phyloP scores from a whole-genome alignment of 1,140 invertebrate species.

The Reticulitermes speratus region DNA sequence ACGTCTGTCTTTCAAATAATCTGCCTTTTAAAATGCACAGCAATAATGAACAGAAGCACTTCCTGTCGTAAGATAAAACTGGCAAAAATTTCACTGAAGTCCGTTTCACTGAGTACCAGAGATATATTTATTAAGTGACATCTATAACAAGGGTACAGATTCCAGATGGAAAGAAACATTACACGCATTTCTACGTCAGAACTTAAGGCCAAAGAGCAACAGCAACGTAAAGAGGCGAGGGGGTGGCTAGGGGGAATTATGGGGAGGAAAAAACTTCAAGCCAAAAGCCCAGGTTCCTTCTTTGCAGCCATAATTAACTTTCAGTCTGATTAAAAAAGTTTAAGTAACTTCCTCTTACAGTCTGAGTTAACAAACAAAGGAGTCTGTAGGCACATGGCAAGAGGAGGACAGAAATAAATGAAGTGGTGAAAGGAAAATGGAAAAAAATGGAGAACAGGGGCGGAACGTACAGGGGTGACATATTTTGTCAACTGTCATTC shows the following conservation, averaged over 20 bases:
- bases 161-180: too few species aligned
- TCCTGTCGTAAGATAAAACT: too few species aligned
- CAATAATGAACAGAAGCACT: too few species aligned
- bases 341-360: neutral
- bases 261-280: neutral
- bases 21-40: too few species aligned
- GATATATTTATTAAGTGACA: too few species aligned
- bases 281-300: neutral
- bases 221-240: neutral
- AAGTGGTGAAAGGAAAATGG: neutral
- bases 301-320: slow-evolving; percentile 17
- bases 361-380: slow-evolving; percentile 6
- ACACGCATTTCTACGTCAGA: neutral
- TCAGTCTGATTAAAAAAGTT: slow-evolving; percentile 7
- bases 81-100: too few species aligned
- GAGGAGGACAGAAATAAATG: neutral
- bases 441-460: neutral
- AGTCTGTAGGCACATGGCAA: neutral
- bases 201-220: neutral
- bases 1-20: too few species aligned
- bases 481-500: neutral
- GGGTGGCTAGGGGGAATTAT: neutral
- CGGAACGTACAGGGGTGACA: neutral
- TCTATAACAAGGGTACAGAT: too few species aligned
- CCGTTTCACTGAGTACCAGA: too few species aligned